Evolutionary conservation across 1,140 invertebrate species (phyloP).

Genomic region (Popillia japonica): DNA sequence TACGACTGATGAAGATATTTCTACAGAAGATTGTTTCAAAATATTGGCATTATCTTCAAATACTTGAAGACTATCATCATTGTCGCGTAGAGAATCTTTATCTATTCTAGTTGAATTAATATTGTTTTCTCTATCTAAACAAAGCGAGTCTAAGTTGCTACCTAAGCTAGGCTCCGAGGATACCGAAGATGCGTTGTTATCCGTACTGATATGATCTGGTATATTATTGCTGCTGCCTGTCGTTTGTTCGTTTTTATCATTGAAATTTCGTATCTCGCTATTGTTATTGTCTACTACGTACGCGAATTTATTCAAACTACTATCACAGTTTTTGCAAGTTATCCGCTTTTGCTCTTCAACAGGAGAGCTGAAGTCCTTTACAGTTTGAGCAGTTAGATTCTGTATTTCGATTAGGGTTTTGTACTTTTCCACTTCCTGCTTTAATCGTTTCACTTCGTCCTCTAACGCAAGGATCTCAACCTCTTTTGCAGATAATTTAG

Average conservation of each 20-base stretch:
- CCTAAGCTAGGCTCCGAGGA: neutral
- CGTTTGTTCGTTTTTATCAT: constrained; percentile 21
- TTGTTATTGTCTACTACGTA: constrained; percentile 48
- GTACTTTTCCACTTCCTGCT: constrained; percentile 65
- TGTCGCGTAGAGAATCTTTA: neutral
- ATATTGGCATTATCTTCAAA: neutral
- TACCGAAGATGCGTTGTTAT: neutral
- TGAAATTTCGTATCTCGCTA: constrained; percentile 44
- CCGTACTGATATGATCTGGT: constrained; percentile 2
- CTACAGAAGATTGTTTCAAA: neutral
- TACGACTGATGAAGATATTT: neutral
- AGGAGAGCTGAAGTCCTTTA: constrained; percentile 62
- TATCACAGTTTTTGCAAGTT: constrained; percentile 60
- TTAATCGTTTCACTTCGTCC: constrained; percentile 63
- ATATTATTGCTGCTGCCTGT: neutral
- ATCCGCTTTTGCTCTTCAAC: constrained; percentile 54
- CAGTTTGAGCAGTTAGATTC: constrained; percentile 63
- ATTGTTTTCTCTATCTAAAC: neutral
- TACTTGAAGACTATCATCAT: neutral
- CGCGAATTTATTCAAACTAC: constrained; percentile 58
- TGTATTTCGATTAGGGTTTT: constrained; percentile 65
- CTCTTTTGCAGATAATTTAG: constrained; percentile 54
- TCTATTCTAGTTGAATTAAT: neutral
- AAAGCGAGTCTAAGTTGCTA: neutral
- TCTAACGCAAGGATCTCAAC: constrained; percentile 57